A percentile compares a stretch with the other conserved stretches of the same genome.
phyloP scores from a whole-genome alignment of 2,113 vertebrate genomes.

The Cephalopterus ornatus region DNA sequence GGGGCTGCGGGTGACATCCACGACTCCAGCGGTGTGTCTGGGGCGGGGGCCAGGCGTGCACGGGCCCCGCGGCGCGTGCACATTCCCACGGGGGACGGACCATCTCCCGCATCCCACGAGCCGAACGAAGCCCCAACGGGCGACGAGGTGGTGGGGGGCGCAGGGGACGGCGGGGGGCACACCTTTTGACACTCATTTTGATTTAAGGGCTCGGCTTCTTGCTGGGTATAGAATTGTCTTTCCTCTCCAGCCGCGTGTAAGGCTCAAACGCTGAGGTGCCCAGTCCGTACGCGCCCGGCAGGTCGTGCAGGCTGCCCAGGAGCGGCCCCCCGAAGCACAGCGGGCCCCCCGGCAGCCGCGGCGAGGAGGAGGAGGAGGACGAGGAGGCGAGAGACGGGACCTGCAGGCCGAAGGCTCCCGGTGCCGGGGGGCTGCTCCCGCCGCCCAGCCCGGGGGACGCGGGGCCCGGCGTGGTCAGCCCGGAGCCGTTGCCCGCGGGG shows the following conservation, averaged over 20 bases:
- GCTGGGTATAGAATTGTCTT: constrained; percentile 68
- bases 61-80: background rate
- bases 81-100: background rate
- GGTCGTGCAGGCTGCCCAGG: constrained; percentile 78
- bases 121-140: background rate
- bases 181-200: background rate
- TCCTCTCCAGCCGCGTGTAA: constrained; percentile 84
- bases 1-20: background rate
- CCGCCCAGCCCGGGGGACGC: constrained; percentile 68
- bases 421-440: constrained; percentile 57
- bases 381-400: constrained; percentile 71
- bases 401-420: constrained; percentile 73
- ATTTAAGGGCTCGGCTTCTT: constrained; percentile 83
- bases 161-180: background rate
- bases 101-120: background rate
- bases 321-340: constrained; percentile 83
- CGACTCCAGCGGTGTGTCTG: background rate
- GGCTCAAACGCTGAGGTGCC: constrained; percentile 91
- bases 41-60: background rate
- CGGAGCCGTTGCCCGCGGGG: constrained; percentile 65
- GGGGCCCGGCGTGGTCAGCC: constrained; percentile 71
- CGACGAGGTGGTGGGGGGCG: no score
- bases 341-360: constrained; percentile 67
- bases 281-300: constrained; percentile 78
- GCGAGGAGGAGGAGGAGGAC: constrained; percentile 63